Percentiles rank a stretch among this genome's conserved stretches.
Conservation (phyloP, 2,797 vertebrate genomes). For the Falco columbarius region DNA sequence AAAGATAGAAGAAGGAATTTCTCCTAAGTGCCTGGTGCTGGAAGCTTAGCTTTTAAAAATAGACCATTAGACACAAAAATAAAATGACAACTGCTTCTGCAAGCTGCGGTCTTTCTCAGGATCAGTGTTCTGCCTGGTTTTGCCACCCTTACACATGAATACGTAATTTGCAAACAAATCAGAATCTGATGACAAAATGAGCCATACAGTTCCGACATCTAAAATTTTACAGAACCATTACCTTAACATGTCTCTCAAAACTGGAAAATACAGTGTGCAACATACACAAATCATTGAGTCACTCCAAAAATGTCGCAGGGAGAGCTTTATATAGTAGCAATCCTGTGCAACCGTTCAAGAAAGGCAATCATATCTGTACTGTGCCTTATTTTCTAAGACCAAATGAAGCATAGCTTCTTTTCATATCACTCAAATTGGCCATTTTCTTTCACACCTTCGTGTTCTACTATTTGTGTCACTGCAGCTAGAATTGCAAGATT, state of each 20-base stretch:
- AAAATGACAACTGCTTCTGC: background rate
- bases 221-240: background rate
- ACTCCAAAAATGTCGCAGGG: background rate
- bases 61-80: background rate
- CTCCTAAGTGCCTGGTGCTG: background rate
- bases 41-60: slow-evolving; percentile 3
- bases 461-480: slow-evolving; percentile 74
- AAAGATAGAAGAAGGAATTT: background rate
- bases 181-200: background rate
- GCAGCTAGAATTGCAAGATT: slow-evolving; percentile 65
- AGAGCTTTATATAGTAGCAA: slow-evolving; percentile 22
- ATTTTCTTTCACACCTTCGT: slow-evolving; percentile 55
- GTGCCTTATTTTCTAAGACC: slow-evolving; percentile 61
- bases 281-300: background rate
- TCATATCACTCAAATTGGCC: slow-evolving; percentile 64
- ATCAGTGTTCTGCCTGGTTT: background rate
- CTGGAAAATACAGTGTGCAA: background rate
- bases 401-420: slow-evolving; percentile 58
- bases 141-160: background rate
- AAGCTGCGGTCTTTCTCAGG: background rate
- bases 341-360: slow-evolving; percentile 26
- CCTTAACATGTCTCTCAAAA: background rate
- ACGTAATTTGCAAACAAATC: background rate
- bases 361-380: slow-evolving; percentile 46
- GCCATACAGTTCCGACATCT: background rate